phyloP scores from a whole-genome alignment of 2,113 vertebrate genomes.

The Mesoclemmys tuberculata region DNA sequence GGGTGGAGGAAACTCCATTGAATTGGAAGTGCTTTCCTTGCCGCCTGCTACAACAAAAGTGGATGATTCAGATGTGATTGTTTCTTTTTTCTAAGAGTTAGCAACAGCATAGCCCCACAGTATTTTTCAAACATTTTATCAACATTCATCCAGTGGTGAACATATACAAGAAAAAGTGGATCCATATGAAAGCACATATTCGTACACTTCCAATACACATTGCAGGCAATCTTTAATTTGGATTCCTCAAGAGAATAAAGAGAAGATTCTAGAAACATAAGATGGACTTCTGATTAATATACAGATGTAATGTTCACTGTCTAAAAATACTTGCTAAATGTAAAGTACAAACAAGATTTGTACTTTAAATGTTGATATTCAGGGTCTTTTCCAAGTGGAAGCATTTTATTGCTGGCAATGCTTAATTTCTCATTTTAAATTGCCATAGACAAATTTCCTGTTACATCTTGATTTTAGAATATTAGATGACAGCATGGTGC shows the following conservation, averaged over 20 bases:
- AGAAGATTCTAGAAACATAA: not conserved
- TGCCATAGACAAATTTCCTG: not conserved
- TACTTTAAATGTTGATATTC: not conserved
- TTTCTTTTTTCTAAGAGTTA: not conserved
- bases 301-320: not conserved
- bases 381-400: not conserved
- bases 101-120: not conserved
- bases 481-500: not conserved
- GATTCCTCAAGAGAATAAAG: conserved; percentile 10
- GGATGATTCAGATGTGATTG: not conserved
- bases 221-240: not conserved
- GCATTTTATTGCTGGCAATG: not conserved
- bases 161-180: not conserved
- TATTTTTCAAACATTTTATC: not conserved
- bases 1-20: not conserved
- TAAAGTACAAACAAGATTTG: not conserved
- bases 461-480: not conserved
- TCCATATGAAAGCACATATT: not conserved
- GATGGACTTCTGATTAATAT: not conserved
- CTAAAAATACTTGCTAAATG: not conserved
- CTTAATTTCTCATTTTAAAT: not conserved
- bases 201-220: not conserved
- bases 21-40: not conserved
- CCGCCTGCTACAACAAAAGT: not conserved
- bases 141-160: not conserved